These are phyloP conservation scores for Thaumatotibia leucotreta DNA, from an alignment of 1,140 invertebrate species.

Conservation along the genomic window DNA sequence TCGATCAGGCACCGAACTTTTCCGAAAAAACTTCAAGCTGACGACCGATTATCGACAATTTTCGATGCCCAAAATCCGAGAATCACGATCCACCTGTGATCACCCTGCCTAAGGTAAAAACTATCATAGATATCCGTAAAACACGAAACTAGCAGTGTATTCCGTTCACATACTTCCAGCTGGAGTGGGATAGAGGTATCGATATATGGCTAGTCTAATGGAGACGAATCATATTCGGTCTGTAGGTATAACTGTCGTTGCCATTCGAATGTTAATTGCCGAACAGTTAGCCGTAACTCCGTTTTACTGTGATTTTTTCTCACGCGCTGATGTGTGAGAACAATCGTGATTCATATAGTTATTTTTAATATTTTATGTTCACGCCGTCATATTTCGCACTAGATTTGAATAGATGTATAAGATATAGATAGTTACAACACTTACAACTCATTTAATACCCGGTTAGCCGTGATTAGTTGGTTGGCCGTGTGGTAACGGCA, in stretches of 20 bases:
- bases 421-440: too few relatives aligned
- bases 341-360: constrained; percentile 23
- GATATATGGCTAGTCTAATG: neutral
- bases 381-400: neutral
- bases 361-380: neutral
- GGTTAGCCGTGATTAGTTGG: too few relatives aligned
- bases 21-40: constrained; percentile 54
- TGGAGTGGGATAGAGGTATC: neutral
- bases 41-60: constrained; percentile 64
- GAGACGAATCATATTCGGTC: neutral
- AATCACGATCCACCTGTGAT: constrained; percentile 63
- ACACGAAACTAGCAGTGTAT: neutral
- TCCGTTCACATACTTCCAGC: neutral
- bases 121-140: neutral
- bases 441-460: too few relatives aligned
- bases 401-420: neutral
- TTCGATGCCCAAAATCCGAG: constrained; percentile 55
- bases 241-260: constrained; percentile 61
- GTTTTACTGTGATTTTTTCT: constrained; percentile 65
- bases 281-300: constrained; percentile 58
- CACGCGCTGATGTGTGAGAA: constrained; percentile 65
- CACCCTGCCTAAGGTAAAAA: constrained; percentile 18
- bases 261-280: constrained; percentile 59
- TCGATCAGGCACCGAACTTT: constrained; percentile 56
- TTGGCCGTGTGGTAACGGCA: too few relatives aligned